Conservation (phyloP, 2,113 vertebrate genomes). For the Camelus bactrianus region DNA sequence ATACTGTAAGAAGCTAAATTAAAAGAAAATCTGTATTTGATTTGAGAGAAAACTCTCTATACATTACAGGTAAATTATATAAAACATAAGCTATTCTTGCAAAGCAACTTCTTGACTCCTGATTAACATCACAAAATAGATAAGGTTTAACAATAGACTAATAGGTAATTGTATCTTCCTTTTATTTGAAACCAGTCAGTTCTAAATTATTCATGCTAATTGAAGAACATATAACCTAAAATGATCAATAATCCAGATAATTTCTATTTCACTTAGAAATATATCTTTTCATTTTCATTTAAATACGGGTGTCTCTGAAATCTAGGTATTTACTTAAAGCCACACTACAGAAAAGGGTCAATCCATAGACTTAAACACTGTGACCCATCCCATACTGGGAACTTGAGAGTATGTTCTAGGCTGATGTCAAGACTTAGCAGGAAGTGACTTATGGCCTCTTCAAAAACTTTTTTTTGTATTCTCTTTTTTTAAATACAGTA, state of each 20-base stretch:
- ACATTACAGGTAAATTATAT: neutral
- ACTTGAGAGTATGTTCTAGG: slow-evolving; percentile 12
- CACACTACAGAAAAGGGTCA: neutral
- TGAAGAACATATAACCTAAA: slow-evolving; percentile 47
- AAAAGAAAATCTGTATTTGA: slow-evolving; percentile 23
- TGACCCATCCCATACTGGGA: neutral
- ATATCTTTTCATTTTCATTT: slow-evolving; percentile 5
- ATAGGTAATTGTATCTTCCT: slow-evolving; percentile 57
- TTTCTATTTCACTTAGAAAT: slow-evolving; percentile 23
- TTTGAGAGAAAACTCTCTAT: slow-evolving; percentile 26
- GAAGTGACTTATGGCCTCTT: neutral
- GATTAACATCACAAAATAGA: slow-evolving; percentile 62
- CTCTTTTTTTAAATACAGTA: neutral
- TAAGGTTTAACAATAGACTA: slow-evolving; percentile 61
- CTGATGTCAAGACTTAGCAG: neutral
- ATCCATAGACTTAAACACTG: neutral
- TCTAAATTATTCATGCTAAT: slow-evolving; percentile 72
- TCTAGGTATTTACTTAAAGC: slow-evolving; percentile 8
- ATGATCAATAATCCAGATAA: slow-evolving; percentile 40
- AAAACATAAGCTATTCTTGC: slow-evolving; percentile 17
- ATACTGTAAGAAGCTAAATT: slow-evolving; percentile 40
- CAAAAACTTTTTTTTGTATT: neutral
- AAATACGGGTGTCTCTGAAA: slow-evolving; percentile 7
- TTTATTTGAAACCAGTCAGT: slow-evolving; percentile 70
- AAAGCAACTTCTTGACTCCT: slow-evolving; percentile 49